phyloP scores from a whole-genome alignment of 2,113 vertebrate genomes.

The Amblyornis subalaris region DNA sequence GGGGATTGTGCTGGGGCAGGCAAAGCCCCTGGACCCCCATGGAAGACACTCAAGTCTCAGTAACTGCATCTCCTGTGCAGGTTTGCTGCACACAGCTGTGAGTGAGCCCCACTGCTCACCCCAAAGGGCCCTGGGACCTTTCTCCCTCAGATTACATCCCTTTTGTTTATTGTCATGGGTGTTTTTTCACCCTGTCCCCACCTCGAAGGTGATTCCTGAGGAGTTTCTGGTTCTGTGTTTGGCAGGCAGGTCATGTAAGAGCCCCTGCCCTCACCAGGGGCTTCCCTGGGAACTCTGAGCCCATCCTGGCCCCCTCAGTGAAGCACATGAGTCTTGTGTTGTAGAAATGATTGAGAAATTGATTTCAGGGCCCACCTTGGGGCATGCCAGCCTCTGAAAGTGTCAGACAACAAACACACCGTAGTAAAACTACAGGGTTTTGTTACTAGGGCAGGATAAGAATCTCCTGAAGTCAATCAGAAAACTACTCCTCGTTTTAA shows the following conservation, averaged over 20 bases:
- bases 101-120: neutral
- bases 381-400: neutral
- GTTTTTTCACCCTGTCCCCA: neutral
- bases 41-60: fast-evolving
- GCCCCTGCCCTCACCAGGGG: neutral
- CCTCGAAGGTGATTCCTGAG: neutral
- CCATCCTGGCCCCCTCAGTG: neutral
- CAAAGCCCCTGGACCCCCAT: fast-evolving
- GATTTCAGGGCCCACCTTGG: neutral
- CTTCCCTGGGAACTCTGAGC: neutral
- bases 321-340: neutral
- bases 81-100: neutral
- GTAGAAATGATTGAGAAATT: too few relatives aligned
- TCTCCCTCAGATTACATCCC: neutral
- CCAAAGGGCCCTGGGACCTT: neutral
- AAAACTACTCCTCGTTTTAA: neutral
- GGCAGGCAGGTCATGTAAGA: neutral
- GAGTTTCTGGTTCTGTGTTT: neutral
- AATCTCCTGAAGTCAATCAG: neutral
- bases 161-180: neutral
- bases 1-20: neutral
- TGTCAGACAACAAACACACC: neutral
- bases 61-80: neutral
- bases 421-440: neutral
- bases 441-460: neutral